These are phyloP conservation scores for Tipula helvola DNA, from an alignment of 2,888 invertebrate genomes.

Conservation along the genomic window DNA sequence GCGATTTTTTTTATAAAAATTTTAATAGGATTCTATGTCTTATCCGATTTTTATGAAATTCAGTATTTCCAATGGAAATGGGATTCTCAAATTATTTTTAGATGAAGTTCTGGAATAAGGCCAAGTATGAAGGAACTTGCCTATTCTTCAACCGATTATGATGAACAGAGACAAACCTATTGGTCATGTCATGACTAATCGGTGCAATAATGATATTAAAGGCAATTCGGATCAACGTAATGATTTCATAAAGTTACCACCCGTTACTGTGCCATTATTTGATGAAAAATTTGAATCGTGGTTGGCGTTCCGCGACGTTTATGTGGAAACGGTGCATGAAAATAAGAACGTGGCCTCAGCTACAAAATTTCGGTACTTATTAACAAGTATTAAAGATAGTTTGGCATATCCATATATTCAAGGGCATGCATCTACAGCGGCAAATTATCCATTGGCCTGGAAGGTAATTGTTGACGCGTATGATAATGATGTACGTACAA, in stretches of 20 bases:
- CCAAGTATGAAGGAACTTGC: no score
- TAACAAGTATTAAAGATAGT: neutral
- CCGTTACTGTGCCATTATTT: neutral
- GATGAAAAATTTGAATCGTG: neutral
- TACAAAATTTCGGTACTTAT: neutral
- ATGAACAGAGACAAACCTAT: no score
- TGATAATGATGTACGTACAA: no score
- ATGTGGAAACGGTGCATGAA: neutral
- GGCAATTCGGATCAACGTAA: neutral
- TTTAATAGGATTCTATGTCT: no score
- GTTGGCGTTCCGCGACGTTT: neutral
- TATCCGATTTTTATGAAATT: no score
- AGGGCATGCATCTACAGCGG: neutral
- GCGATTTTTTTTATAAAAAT: no score
- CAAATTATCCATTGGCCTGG: neutral
- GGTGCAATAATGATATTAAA: no score
- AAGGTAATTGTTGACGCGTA: neutral
- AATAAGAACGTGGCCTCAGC: neutral
- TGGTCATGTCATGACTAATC: no score
- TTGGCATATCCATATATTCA: neutral
- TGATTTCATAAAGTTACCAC: neutral
- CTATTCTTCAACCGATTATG: no score
- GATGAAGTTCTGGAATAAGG: no score
- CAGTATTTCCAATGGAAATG: no score
- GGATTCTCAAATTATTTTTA: no score